Conservation (phyloP, 1,140 invertebrate species). For the Anastatus disparis region DNA sequence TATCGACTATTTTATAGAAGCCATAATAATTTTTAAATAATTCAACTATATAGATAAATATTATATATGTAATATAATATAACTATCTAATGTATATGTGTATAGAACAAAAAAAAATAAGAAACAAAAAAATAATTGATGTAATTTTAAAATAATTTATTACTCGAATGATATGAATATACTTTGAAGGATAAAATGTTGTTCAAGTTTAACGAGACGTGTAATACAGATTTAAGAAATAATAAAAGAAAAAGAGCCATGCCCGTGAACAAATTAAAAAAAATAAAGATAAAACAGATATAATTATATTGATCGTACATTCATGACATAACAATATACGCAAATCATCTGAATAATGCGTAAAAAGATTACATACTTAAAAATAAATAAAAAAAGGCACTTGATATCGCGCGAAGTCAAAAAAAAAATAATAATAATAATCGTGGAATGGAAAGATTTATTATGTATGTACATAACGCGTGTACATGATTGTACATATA, state of each 20-base stretch:
- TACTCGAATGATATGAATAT: slow-evolving; percentile 44
- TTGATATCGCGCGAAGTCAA: not conserved
- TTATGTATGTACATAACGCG: slow-evolving; percentile 16
- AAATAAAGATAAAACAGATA: not conserved
- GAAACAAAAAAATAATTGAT: slow-evolving; percentile 58
- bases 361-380: not conserved
- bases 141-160: slow-evolving; percentile 60
- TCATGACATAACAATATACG: slow-evolving; percentile 9
- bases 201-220: slow-evolving; percentile 59
- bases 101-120: slow-evolving; percentile 46
- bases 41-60: slow-evolving; percentile 54
- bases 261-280: slow-evolving; percentile 4
- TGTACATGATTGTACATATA: slow-evolving; percentile 61
- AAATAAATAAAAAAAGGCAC: not conserved
- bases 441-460: not conserved
- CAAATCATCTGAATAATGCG: too few relatives aligned
- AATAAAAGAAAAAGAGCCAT: slow-evolving; percentile 20
- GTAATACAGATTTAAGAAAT: slow-evolving; percentile 48
- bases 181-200: slow-evolving; percentile 56
- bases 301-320: slow-evolving; percentile 11
- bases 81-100: slow-evolving; percentile 46
- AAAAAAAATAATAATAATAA: not conserved
- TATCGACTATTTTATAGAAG: slow-evolving; percentile 24
- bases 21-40: slow-evolving; percentile 55
- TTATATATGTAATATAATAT: slow-evolving; percentile 55